phyloP scores from a whole-genome alignment of 1,140 invertebrate genomes.

The Ephestia elutella region DNA sequence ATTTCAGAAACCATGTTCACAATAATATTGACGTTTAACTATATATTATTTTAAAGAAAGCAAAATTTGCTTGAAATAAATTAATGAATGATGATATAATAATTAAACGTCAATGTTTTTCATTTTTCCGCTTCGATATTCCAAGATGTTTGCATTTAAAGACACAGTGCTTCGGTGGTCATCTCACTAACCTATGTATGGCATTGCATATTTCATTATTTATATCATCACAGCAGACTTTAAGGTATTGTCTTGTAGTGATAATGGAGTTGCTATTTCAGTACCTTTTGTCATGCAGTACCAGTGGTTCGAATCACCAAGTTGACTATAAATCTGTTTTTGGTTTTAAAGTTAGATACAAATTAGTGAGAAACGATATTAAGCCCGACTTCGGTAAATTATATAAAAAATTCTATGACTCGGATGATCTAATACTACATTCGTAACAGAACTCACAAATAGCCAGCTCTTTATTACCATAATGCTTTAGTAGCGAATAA shows the following conservation, averaged over 20 bases:
- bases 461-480: no score
- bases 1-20: no score
- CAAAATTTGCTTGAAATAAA: no score
- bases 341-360: no score
- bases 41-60: not conserved
- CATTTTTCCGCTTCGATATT: not conserved
- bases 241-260: not conserved
- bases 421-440: no score
- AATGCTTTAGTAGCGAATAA: no score
- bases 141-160: conserved; percentile 2
- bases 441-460: no score
- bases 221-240: not conserved
- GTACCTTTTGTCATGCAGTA: not conserved
- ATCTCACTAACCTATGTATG: not conserved
- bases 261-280: not conserved
- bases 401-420: no score
- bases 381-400: no score
- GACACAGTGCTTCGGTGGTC: not conserved
- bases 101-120: not conserved
- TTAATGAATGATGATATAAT: not conserved
- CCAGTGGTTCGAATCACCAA: not conserved
- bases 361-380: no score
- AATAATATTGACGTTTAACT: not conserved
- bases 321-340: not conserved
- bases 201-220: not conserved